Conservation (phyloP, 2,113 vertebrate genomes). For the Copsychus sechellarum region DNA sequence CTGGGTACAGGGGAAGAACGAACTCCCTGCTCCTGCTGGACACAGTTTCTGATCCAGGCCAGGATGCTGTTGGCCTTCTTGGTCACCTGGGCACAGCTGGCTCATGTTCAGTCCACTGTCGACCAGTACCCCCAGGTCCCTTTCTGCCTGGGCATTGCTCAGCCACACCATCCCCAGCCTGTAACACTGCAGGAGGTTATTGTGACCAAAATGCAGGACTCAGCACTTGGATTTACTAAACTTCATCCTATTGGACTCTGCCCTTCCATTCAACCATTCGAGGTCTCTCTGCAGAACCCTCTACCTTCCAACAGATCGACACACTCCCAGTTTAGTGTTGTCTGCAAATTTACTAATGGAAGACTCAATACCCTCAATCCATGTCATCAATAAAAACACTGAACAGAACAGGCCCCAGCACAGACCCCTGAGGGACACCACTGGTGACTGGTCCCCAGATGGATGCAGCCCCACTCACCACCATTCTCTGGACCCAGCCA, state of each 20-base stretch:
- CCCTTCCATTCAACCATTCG: neutral
- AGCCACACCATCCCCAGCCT: neutral
- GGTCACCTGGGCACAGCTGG: neutral
- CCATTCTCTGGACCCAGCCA: neutral
- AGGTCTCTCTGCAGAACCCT: neutral
- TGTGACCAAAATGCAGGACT: neutral
- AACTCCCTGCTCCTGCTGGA: neutral
- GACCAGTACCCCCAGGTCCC: neutral
- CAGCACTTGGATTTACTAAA: neutral
- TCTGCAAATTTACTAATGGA: neutral
- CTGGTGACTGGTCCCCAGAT: neutral
- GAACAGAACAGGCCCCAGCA: neutral
- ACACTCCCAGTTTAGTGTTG: neutral
- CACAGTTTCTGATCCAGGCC: neutral
- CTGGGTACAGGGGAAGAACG: neutral
- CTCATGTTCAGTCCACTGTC: neutral
- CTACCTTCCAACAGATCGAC: neutral
- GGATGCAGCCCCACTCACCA: neutral
- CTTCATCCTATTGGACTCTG: neutral
- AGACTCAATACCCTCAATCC: neutral
- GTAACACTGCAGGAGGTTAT: rapidly evolving
- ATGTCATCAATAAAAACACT: neutral
- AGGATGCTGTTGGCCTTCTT: neutral
- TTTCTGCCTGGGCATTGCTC: neutral
- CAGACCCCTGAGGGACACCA: no score